Conservation (phyloP, 2,113 vertebrate genomes). For the Psittacula cyanocephala region DNA sequence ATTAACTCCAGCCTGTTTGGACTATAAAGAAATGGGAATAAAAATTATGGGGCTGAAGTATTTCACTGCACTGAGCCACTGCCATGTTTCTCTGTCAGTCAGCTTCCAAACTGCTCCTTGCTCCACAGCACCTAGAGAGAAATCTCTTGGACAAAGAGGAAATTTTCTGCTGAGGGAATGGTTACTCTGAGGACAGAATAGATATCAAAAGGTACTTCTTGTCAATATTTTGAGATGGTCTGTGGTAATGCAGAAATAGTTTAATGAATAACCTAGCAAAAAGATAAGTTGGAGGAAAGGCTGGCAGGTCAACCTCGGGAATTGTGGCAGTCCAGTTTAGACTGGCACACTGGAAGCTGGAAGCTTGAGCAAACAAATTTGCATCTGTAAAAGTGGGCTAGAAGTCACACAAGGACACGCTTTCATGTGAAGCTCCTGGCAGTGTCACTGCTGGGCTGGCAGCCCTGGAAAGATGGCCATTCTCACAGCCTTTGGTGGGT, state of each 20-base stretch:
- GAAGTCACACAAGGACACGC: background rate
- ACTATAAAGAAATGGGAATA: background rate
- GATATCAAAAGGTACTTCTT: background rate
- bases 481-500: background rate
- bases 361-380: background rate
- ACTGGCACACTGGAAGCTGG: background rate
- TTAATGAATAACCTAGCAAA: background rate
- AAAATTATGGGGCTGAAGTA: background rate
- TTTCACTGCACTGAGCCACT: background rate
- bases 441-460: background rate
- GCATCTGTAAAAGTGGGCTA: background rate
- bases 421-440: background rate
- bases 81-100: background rate
- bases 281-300: background rate
- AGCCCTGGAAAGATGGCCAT: background rate
- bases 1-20: background rate
- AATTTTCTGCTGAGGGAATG: background rate
- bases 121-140: background rate
- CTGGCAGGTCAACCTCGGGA: background rate
- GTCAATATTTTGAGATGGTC: background rate
- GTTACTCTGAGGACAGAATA: background rate
- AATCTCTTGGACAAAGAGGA: background rate
- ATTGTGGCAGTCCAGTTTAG: accelerated
- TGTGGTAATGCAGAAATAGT: background rate
- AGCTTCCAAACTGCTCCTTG: background rate